These are phyloP conservation scores for Acanthurus tractus DNA, from an alignment of 2,797 vertebrate species.

Conservation along the genomic window DNA sequence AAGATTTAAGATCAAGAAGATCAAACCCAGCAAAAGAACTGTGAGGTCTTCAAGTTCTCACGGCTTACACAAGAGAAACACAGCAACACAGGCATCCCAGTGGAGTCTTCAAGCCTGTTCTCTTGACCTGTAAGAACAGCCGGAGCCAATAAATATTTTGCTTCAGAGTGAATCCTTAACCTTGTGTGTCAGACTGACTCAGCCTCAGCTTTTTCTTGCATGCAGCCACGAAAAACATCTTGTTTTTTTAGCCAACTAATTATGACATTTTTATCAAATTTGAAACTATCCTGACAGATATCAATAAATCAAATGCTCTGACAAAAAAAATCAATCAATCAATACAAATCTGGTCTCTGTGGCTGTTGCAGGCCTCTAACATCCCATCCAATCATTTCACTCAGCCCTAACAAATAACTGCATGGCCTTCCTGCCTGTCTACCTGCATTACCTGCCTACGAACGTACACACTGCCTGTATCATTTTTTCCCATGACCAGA, in stretches of 20 bases:
- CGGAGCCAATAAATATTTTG: conserved; percentile 12
- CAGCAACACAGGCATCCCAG: background rate
- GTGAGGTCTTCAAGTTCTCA: background rate
- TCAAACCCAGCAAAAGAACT: background rate
- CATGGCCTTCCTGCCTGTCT: too few species aligned
- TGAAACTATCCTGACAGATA: too few species aligned
- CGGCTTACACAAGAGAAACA: background rate
- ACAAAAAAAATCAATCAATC: too few species aligned
- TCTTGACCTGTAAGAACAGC: conserved; percentile 16
- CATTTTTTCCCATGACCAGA: too few species aligned
- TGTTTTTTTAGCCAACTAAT: background rate
- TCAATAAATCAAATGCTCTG: too few species aligned
- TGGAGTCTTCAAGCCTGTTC: background rate
- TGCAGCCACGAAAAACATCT: background rate
- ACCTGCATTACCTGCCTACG: too few species aligned
- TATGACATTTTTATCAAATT: background rate
- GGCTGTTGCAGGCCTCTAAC: too few species aligned
- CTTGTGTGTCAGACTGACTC: background rate
- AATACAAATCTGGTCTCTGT: too few species aligned
- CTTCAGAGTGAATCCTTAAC: background rate
- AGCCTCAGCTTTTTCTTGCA: background rate
- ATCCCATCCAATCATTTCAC: too few species aligned
- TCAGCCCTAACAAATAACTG: too few species aligned
- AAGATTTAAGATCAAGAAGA: background rate
- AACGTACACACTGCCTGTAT: too few species aligned